Base-by-base conservation (phyloP, 2,113 vertebrate genomes). In the Propithecus coquereli region DNA sequence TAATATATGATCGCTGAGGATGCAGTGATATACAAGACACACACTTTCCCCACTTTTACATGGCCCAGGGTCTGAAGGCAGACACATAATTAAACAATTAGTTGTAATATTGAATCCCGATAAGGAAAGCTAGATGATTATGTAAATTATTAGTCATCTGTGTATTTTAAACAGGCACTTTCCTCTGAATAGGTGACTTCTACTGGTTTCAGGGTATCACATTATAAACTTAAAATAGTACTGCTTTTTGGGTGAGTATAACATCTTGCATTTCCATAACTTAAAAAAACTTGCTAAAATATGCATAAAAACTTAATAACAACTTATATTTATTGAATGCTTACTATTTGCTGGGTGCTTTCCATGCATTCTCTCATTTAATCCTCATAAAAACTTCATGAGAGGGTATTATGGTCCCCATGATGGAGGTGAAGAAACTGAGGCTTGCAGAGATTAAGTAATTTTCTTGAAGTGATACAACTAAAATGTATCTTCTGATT, bases 151-250 rank as follows among this genome's bases (percentile, higher is more conserved):
- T 81, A 82, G 68, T 96, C 47, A 77, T 81, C 74, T 92, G 8
- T 91, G 3, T 95, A 59, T 95, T 88, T 84, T 87, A 59, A 91
- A 87, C 22, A 65, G 27, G 20, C 30, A 59, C 0, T 61, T 74
- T 90, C 18, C 59, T 86, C 57, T 84, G 32, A 93, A 52, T 83
- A 83, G 40, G 45, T 89, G 34, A 68, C 54, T 93, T 95, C 45
- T 91, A 0, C 71, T 95, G 84, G 47, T 93, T 94, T 94, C 50
- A 84, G 61, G 13, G 65, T 47, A 79, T 96, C 52, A 65, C 17
- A 40, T 84, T 94, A n/a, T 90, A 76, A 73, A 88, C 66, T 93
- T 91, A 86, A 68, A 92, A 57, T 92, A 68, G 18, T 91, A 95
- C 34, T 94, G 40, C 18, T 50, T 70, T 97, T 91, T 50, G 52